Evolutionary conservation across 2,888 invertebrate species (phyloP).

Genomic region (Drosophila borealis): DNA sequence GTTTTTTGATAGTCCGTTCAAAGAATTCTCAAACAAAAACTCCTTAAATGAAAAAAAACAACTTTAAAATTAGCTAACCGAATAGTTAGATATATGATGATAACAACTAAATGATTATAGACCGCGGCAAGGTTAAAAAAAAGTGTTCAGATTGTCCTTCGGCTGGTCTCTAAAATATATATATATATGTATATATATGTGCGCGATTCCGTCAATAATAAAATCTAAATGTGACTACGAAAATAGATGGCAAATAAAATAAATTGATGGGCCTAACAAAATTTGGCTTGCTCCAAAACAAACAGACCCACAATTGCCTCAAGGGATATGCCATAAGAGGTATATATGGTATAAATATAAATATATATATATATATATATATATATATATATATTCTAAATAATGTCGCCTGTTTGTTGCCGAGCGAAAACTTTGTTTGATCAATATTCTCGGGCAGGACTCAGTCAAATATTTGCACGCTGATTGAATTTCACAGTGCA

Average conservation of each 20-base stretch:
- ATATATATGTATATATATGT: no score
- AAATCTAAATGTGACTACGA: constrained; percentile 33
- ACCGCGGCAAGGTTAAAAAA: constrained; percentile 31
- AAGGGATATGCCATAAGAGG: background rate
- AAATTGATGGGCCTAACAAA: constrained; percentile 62
- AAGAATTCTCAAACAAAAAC: background rate
- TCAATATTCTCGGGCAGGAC: constrained; percentile 62
- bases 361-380: background rate
- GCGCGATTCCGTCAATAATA: constrained; percentile 37
- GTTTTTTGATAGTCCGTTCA: no score
- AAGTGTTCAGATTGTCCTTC: constrained; percentile 49
- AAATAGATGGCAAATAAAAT: constrained; percentile 69
- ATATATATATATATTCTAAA: constrained; percentile 37
- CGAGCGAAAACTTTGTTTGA: constrained; percentile 70
- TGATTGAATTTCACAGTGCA: constrained; percentile 67
- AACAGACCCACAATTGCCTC: constrained; percentile 16
- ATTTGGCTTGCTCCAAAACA: constrained; percentile 37
- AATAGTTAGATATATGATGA: constrained; percentile 22
- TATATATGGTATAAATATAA: constrained; percentile 1
- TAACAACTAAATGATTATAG: constrained; percentile 27
- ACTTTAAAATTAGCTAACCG: no score
- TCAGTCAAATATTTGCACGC: constrained; percentile 60
- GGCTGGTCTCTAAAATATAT: constrained; percentile 39
- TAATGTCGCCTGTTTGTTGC: constrained; percentile 54
- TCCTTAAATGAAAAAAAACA: no score